Percentiles rank a stretch among this genome's conserved stretches.
These are phyloP conservation scores for Neopipo cinnamomea DNA, from an alignment of 2,113 vertebrate species.

Conservation along the genomic window DNA sequence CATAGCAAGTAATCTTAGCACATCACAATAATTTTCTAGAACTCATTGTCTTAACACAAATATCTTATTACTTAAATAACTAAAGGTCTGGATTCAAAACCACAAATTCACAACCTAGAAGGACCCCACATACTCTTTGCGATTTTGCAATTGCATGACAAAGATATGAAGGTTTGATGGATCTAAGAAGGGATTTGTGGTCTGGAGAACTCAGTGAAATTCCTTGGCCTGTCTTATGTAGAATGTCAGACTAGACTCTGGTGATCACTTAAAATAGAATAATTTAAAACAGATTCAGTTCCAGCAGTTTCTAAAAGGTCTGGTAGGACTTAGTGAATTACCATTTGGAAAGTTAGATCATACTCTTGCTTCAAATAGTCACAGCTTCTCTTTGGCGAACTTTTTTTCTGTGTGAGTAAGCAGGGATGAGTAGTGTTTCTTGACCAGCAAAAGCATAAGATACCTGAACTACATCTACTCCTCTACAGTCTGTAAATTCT, in stretches of 20 bases:
- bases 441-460: neutral
- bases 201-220: slow-evolving; percentile 46
- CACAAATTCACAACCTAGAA: slow-evolving; percentile 25
- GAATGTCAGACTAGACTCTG: slow-evolving; percentile 32
- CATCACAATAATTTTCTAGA: neutral
- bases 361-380: neutral
- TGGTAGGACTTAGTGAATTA: slow-evolving; percentile 47
- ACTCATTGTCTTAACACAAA: neutral
- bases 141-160: slow-evolving; percentile 35
- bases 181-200: slow-evolving; percentile 43
- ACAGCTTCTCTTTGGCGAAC: neutral
- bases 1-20: neutral
- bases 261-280: slow-evolving; percentile 57
- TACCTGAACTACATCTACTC: neutral
- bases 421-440: neutral
- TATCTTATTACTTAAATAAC: neutral
- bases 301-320: slow-evolving; percentile 51
- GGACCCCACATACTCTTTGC: neutral
- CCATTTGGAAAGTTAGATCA: slow-evolving; percentile 27
- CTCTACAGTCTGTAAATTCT: neutral
- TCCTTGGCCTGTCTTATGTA: slow-evolving; percentile 32
- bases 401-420: neutral
- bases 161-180: slow-evolving; percentile 1
- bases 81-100: neutral
- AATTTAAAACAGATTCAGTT: slow-evolving; percentile 53